Conservation (phyloP, 2,797 vertebrate genomes). For the Dallia pectoralis region DNA sequence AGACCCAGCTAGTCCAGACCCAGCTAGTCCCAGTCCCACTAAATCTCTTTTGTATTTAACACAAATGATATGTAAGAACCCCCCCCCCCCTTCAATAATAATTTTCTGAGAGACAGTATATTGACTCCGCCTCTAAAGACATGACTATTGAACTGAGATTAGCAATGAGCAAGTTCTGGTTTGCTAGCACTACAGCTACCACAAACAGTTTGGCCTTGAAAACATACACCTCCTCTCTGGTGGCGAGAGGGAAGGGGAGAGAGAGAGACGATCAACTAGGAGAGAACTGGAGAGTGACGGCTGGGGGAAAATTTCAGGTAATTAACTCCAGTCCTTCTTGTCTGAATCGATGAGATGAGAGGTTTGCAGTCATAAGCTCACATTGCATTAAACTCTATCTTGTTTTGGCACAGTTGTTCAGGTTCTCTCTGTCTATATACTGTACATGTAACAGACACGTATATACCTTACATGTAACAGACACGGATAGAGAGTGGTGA, state of each 20-base stretch:
- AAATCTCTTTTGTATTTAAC: constrained; percentile 67
- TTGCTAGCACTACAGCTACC: constrained; percentile 65
- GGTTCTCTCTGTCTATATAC: background rate
- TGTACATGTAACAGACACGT: background rate
- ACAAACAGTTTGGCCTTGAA: constrained; percentile 73
- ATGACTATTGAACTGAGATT: constrained; percentile 77
- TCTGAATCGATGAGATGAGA: constrained; percentile 74
- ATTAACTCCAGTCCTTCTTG: constrained; percentile 74
- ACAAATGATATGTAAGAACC: constrained; percentile 51
- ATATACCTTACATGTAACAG: background rate
- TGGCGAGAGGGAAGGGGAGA: background rate
- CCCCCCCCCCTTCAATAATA: background rate
- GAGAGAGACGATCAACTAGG: constrained; percentile 24
- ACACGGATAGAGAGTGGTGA: background rate
- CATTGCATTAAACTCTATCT: constrained; percentile 48
- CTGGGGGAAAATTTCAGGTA: constrained; percentile 66
- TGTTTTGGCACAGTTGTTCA: constrained; percentile 1
- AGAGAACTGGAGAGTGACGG: constrained; percentile 67
- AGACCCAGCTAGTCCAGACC: constrained; percentile 59
- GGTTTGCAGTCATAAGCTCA: constrained; percentile 69
- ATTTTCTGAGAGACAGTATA: constrained; percentile 59
- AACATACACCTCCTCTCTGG: constrained; percentile 60
- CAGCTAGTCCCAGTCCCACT: too few relatives aligned
- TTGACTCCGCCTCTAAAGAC: constrained; percentile 73
- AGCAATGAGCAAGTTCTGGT: constrained; percentile 67